phyloP scores from a whole-genome alignment of 2,888 invertebrate genomes.

The Prenolepis imparis region DNA sequence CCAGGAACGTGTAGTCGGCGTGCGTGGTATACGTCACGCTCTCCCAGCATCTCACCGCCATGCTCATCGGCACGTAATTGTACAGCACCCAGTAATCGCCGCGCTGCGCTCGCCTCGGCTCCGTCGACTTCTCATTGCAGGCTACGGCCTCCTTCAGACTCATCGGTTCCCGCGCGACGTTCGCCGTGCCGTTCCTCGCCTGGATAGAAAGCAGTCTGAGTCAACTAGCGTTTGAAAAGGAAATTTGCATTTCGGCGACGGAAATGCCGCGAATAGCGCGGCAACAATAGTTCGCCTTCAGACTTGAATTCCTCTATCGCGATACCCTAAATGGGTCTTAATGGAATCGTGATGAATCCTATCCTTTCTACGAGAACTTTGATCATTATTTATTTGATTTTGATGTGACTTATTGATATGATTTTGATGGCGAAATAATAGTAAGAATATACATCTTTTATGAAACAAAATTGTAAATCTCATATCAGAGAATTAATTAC shows the following conservation, averaged over 20 bases:
- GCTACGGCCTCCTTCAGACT: constrained; percentile 87
- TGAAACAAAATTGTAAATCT: not conserved
- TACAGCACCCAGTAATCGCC: constrained; percentile 96
- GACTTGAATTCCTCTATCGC: constrained; percentile 10
- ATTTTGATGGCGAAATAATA: not conserved
- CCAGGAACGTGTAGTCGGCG: constrained; percentile 96
- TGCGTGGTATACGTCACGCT: constrained; percentile 97
- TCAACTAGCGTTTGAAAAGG: constrained; percentile 1
- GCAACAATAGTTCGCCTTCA: not conserved
- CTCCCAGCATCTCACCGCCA: constrained; percentile 91
- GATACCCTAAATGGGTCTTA: not conserved
- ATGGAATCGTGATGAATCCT: not conserved
- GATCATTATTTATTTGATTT: not conserved
- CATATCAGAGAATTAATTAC: not conserved
- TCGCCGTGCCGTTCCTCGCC: constrained; percentile 62
- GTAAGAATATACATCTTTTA: not conserved
- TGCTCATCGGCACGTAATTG: constrained; percentile 93
- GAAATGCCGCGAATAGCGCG: constrained; percentile 31
- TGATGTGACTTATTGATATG: not conserved
- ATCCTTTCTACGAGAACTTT: not conserved
- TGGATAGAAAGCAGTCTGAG: constrained; percentile 30
- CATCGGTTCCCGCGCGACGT: constrained; percentile 65
- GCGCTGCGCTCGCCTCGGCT: constrained; percentile 90
- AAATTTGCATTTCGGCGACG: constrained; percentile 41
- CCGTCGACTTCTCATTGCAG: constrained; percentile 90